Percentiles rank a stretch among this genome's conserved stretches.
phyloP scores from a whole-genome alignment of 2,113 vertebrate genomes.

The Sitta europaea region DNA sequence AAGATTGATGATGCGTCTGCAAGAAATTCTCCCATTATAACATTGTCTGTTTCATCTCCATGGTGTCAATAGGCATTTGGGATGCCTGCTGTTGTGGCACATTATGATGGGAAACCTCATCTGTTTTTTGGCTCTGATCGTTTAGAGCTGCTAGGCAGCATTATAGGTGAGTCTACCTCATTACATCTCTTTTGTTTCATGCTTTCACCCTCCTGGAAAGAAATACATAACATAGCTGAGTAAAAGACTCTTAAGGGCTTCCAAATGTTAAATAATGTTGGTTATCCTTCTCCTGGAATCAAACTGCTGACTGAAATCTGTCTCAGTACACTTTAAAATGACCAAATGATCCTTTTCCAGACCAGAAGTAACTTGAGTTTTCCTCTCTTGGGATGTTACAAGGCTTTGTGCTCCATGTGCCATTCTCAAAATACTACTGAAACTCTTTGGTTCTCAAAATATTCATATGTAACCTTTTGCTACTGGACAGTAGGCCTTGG shows the following conservation, averaged over 20 bases:
- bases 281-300: neutral
- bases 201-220: neutral
- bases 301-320: neutral
- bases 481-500: neutral
- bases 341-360: neutral
- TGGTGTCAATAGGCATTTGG: constrained; percentile 82
- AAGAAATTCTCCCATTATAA: neutral
- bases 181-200: neutral
- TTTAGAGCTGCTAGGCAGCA: constrained; percentile 83
- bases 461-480: neutral
- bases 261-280: neutral
- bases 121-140: constrained; percentile 90
- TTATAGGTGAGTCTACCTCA: constrained; percentile 80
- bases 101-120: constrained; percentile 75
- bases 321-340: neutral
- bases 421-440: neutral
- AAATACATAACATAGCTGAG: neutral
- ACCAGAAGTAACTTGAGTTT: neutral
- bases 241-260: neutral
- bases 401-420: neutral
- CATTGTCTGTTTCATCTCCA: neutral
- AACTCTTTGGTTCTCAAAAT: neutral
- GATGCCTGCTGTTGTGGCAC: constrained; percentile 81
- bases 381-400: neutral
- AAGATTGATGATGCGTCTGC: neutral